These are phyloP conservation scores for Metellina segmentata DNA, from an alignment of 2,888 invertebrate genomes.

Conservation along the genomic window DNA sequence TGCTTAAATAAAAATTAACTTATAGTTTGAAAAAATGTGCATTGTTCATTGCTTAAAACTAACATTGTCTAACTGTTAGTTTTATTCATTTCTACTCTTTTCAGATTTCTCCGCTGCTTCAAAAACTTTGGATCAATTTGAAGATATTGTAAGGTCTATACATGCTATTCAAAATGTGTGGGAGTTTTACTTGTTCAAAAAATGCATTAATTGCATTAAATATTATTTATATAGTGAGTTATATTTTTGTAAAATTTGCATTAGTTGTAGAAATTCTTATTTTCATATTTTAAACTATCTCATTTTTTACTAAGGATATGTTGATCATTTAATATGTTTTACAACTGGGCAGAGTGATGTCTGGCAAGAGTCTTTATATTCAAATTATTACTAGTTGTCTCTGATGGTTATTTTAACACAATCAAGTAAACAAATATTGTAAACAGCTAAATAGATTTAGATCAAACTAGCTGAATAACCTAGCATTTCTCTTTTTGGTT, in stretches of 20 bases:
- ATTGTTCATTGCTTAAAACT: too few relatives aligned
- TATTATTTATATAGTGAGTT: slow-evolving; percentile 67
- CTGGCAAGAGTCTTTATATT: not conserved
- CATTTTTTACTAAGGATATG: not conserved
- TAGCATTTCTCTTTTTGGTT: too few relatives aligned
- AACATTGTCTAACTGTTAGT: too few relatives aligned
- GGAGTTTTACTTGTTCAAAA: slow-evolving; percentile 64
- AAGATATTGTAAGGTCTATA: too few relatives aligned
- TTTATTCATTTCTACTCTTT: too few relatives aligned
- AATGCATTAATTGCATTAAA: slow-evolving; percentile 70
- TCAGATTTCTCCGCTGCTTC: too few relatives aligned
- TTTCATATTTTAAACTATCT: not conserved
- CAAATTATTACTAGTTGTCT: not conserved
- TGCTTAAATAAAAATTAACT: too few relatives aligned
- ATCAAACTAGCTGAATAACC: too few relatives aligned
- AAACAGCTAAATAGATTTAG: too few relatives aligned
- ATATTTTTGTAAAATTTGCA: not conserved
- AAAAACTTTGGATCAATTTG: too few relatives aligned
- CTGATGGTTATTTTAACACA: not conserved
- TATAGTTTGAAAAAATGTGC: too few relatives aligned
- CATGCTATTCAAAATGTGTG: slow-evolving; percentile 63
- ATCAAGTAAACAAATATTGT: too few relatives aligned
- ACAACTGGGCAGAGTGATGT: not conserved
- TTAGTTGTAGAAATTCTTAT: not conserved
- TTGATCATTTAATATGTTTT: not conserved